Conservation (phyloP, 2,113 vertebrate genomes). For the Labeo catla region DNA sequence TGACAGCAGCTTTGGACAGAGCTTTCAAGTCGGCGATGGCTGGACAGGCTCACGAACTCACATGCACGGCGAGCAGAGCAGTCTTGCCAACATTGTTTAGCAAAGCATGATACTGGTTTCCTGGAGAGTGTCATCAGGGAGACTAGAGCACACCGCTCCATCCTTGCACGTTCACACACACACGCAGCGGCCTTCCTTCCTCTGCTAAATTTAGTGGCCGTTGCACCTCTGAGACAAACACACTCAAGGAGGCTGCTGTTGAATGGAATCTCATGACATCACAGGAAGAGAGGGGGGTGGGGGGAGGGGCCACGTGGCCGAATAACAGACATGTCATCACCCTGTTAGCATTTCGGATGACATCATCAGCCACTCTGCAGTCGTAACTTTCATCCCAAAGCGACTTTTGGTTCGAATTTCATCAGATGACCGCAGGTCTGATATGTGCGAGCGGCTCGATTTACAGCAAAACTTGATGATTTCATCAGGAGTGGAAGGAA, state of each 20-base stretch:
- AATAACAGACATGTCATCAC: slow-evolving; percentile 53
- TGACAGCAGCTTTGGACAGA: slow-evolving; percentile 36
- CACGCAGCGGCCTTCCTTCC: slow-evolving; percentile 52
- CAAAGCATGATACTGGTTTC: slow-evolving; percentile 46
- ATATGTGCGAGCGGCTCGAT: neutral
- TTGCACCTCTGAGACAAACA: slow-evolving; percentile 49
- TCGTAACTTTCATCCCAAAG: neutral
- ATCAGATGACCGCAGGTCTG: neutral
- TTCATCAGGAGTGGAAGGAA: neutral
- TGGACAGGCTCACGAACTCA: neutral
- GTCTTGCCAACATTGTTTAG: slow-evolving; percentile 58
- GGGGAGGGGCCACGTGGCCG: slow-evolving; percentile 39
- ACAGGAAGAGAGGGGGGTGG: slow-evolving; percentile 40
- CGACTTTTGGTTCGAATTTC: neutral
- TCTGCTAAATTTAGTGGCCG: slow-evolving; percentile 55
- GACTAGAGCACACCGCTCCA: slow-evolving; percentile 39
- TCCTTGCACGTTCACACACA: slow-evolving; percentile 43
- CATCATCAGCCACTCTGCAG: slow-evolving; percentile 38
- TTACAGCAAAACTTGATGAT: neutral
- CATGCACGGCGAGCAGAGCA: slow-evolving; percentile 7
- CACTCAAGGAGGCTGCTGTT: slow-evolving; percentile 35
- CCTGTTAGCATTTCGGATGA: slow-evolving; percentile 44
- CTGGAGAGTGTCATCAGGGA: slow-evolving; percentile 57
- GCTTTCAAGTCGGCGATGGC: neutral
- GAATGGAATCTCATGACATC: slow-evolving; percentile 56